These are phyloP conservation scores for Hipparchia semele DNA, from an alignment of 2,888 invertebrate genomes.

Conservation along the genomic window DNA sequence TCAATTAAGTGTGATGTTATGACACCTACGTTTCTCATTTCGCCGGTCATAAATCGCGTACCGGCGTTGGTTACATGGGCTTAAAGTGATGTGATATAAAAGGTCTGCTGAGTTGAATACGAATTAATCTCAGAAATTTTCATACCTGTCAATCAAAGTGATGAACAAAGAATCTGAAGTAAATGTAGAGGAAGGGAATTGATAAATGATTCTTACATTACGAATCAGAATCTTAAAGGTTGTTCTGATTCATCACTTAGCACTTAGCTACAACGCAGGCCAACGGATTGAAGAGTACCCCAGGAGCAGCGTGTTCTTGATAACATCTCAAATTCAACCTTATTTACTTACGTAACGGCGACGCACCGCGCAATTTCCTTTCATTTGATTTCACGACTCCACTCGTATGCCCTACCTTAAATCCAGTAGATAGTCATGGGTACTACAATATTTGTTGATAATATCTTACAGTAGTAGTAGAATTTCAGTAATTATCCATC, in stretches of 20 bases:
- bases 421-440: too few species aligned
- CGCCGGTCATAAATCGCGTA: too few species aligned
- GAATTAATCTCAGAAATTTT: conserved; percentile 11
- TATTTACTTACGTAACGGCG: too few species aligned
- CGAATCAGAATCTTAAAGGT: conserved; percentile 9
- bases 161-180: conserved; percentile 13
- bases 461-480: too few species aligned
- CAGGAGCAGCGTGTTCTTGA: not conserved
- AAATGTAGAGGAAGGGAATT: conserved; percentile 21
- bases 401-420: too few species aligned
- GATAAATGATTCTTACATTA: conserved; percentile 9
- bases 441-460: too few species aligned
- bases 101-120: not conserved
- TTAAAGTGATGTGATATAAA: conserved; percentile 9
- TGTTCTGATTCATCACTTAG: conserved; percentile 16
- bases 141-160: conserved; percentile 18
- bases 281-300: conserved; percentile 3
- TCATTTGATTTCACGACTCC: too few species aligned
- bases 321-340: too few species aligned
- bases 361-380: too few species aligned
- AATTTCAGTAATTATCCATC: too few species aligned
- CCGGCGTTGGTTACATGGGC: not conserved
- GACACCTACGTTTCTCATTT: not conserved
- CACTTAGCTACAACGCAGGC: not conserved
- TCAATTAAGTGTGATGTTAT: not conserved